Base-by-base conservation (phyloP, 1,140 invertebrate species). In the Acromyrmex charruanus region DNA sequence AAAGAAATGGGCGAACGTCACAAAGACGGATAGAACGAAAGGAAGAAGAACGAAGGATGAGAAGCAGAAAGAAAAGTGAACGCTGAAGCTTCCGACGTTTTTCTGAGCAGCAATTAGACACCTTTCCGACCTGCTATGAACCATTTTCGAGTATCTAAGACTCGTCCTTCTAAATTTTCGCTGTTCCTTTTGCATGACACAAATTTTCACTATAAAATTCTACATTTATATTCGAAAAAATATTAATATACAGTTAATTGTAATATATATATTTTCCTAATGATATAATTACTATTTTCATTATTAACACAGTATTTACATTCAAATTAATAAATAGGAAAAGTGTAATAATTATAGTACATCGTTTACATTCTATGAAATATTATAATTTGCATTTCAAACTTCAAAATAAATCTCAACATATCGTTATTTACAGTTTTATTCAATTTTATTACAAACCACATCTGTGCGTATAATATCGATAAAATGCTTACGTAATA, bases 51-150 rank as follows among this genome's bases (percentile, higher is more conserved):
- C 16, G 77, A 61, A n/a, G 55, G 35, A 77, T 55, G 63, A 65
- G 82, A 39, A n/a, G 21, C 12, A 10, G 35, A 28, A 81, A 66
- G 63, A 81, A 68, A 59, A 66, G 75, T 21, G 63, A 68, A 79
- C 84, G 84, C 65, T 55, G 87, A 86, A 72, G 49, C 53, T 69
- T 65, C 71, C 44, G 28, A 66, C 28, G 72, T 75, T 85, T 82
- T 88, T 88, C 68, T 59, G 21, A 21, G 66, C 75, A 39, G 75
- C 75, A 89, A 89, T 86, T 86, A 86, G 85, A 65, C 75, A 65
- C 39, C 51, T 88, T 72, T 14, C 51, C 61, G 44, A 63, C 72
- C 75, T 77, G 7, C 14, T 86, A 66, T 71, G 74, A 66, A 51
- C 51, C 69, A 14, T 68, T 74, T n/a, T 63, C 28, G 12, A n/a